Conservation (phyloP, 2,113 vertebrate genomes). For the Chunga burmeisteri region DNA sequence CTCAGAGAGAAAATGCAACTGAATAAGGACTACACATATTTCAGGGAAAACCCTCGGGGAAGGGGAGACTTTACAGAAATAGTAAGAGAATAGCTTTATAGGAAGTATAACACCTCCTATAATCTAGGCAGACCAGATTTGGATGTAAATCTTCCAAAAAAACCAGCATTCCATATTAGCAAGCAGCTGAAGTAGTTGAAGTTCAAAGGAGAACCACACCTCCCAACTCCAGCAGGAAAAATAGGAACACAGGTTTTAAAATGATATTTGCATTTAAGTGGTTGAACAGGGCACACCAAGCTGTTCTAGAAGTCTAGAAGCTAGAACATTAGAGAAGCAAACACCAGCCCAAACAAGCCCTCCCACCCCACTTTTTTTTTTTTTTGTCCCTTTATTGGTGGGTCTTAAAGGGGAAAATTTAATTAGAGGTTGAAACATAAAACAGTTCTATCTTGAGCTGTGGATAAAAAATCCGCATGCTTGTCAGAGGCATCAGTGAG, state of each 20-base stretch:
- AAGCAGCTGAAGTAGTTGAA: not conserved
- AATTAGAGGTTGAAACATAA: not conserved
- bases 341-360: not conserved
- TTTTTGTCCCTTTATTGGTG: not conserved
- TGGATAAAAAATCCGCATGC: not conserved
- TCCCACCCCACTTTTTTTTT: not conserved
- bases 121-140: not conserved
- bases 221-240: not conserved
- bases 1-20: not conserved
- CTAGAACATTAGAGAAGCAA: not conserved
- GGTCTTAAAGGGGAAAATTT: not conserved
- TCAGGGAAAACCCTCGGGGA: not conserved
- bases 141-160: not conserved
- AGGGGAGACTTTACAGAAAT: not conserved
- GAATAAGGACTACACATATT: not conserved
- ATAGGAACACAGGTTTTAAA: not conserved
- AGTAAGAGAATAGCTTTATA: not conserved
- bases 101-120: not conserved
- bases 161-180: rapidly evolving
- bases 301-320: not conserved
- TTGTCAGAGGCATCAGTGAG: not conserved
- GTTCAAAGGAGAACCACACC: not conserved
- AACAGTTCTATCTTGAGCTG: not conserved
- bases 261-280: not conserved
- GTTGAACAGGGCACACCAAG: not conserved